These are phyloP conservation scores for Psittacus erithacus DNA, from an alignment of 2,113 vertebrate species.

Conservation along the genomic window DNA sequence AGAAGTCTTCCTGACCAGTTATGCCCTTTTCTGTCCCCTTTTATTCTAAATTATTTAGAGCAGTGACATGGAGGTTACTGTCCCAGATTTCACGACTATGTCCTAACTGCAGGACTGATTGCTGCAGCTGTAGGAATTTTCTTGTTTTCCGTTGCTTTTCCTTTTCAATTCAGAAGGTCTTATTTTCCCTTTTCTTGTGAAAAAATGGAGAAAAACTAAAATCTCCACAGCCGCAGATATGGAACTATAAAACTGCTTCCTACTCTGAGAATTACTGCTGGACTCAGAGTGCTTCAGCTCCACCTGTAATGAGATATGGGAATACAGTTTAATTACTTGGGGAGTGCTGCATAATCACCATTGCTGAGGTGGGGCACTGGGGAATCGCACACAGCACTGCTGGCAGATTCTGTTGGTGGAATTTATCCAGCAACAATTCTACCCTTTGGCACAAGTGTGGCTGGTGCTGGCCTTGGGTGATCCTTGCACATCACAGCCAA, in stretches of 20 bases:
- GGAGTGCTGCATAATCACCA: accelerated
- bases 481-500: not conserved
- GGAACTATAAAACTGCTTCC: not conserved
- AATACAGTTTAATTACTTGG: not conserved
- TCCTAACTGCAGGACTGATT: not conserved
- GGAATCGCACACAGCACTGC: not conserved
- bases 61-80: not conserved
- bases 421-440: not conserved
- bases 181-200: not conserved
- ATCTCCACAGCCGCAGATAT: not conserved
- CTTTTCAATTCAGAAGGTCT: not conserved
- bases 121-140: not conserved
- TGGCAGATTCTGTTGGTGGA: not conserved
- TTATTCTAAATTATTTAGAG: not conserved
- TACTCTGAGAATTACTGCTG: not conserved
- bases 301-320: not conserved
- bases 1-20: not conserved
- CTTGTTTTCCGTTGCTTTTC: not conserved
- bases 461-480: not conserved
- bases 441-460: not conserved
- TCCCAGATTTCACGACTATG: not conserved
- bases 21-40: not conserved
- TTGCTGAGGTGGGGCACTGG: not conserved
- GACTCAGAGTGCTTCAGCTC: not conserved
- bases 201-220: not conserved